Evolutionary conservation across 2,888 invertebrate genomes (phyloP).

Genomic region (Imbricaverruca yamaguchii): DNA sequence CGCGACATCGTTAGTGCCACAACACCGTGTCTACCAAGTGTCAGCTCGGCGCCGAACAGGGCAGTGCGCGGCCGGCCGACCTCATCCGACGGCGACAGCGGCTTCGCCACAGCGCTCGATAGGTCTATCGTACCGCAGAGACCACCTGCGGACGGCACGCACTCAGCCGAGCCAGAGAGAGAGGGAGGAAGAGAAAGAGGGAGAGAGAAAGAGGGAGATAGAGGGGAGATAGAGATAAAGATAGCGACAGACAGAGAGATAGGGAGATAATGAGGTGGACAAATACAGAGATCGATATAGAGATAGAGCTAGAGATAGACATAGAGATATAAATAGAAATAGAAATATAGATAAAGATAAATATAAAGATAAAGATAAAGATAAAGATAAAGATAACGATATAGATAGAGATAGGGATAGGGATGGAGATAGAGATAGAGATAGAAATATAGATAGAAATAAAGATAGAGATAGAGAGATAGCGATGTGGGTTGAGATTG

Average conservation of each 20-base stretch:
- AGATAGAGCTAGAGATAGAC: no score
- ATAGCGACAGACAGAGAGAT: conserved; percentile 23
- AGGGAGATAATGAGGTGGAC: conserved; percentile 14
- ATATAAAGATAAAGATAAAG: no score
- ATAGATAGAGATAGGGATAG: no score
- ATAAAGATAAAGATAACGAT: no score
- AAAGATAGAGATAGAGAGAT: no score
- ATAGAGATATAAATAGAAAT: no score
- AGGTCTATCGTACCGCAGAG: not conserved
- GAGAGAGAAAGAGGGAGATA: conserved; percentile 20
- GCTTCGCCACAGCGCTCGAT: not conserved
- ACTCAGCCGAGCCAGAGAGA: conserved; percentile 12
- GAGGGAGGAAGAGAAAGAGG: conserved; percentile 26
- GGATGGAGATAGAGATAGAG: no score
- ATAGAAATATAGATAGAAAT: no score
- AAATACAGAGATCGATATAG: conserved; percentile 6
- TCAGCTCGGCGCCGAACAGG: not conserved
- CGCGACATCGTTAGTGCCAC: no score
- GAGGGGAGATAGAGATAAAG: not conserved
- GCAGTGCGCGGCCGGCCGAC: not conserved
- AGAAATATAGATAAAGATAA: no score
- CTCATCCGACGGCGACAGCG: not conserved
- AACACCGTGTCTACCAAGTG: not conserved
- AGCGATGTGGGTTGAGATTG: no score
- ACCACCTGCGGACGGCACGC: not conserved